Conservation (phyloP, 1,140 invertebrate genomes). For the Anagrus nilaparvatae region DNA sequence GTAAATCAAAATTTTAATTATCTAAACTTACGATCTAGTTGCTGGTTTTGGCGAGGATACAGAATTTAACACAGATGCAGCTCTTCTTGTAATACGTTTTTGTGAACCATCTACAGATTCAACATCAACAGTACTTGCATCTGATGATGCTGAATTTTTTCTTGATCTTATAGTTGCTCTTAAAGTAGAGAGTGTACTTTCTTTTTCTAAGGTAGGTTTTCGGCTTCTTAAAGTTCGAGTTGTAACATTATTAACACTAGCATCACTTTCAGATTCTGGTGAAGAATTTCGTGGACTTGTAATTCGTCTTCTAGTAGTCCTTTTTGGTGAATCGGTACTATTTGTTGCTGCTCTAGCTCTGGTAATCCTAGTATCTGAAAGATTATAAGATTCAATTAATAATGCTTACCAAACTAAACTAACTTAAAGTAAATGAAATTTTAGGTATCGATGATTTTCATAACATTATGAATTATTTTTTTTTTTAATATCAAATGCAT, state of each 20-base stretch:
- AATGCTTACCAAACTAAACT: constrained; percentile 12
- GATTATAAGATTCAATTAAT: constrained; percentile 13
- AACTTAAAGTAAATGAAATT: too few species aligned
- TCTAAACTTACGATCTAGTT: constrained; percentile 18
- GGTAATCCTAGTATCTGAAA: constrained; percentile 8
- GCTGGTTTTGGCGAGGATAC: constrained; percentile 6
- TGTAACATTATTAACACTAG: too few species aligned
- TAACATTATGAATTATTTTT: not conserved
- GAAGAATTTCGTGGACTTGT: constrained; percentile 15
- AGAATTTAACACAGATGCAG: not conserved
- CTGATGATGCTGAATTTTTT: constrained; percentile 22
- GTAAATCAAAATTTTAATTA: not conserved
- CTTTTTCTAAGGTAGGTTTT: constrained; percentile 14
- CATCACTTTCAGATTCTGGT: constrained; percentile 18
- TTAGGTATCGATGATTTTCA: too few species aligned
- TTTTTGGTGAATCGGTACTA: constrained; percentile 22
- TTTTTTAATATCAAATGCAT: not conserved
- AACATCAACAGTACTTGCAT: constrained; percentile 14
- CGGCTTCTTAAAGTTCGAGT: constrained; percentile 12
- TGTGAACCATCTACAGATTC: constrained; percentile 12
- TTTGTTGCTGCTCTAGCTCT: not conserved
- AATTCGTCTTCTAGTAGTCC: constrained; percentile 19
- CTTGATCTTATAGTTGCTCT: constrained; percentile 17
- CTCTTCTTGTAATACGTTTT: constrained; percentile 17
- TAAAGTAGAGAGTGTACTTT: constrained; percentile 5